Evolutionary conservation across 2,888 invertebrate species (phyloP), one percentile per base, ranked within the genome.

Genomic region (Buathra laborator): DNA sequence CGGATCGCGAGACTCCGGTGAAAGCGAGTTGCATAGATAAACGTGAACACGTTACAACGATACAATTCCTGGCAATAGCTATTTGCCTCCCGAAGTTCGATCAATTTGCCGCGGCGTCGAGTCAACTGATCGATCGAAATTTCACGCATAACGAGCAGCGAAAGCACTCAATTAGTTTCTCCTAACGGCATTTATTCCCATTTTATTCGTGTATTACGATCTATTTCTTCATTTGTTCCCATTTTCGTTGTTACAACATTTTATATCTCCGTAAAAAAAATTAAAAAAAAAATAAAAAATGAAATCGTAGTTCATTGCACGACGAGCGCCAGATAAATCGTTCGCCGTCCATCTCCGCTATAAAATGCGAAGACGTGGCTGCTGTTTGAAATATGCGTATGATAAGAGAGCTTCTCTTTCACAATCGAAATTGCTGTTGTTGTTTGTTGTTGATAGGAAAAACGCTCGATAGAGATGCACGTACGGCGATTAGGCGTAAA

Each of bases 341-440:
- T 62, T 12, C 2, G 56, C 19, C 43, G 19, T 51, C 29, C 71
- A 14, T 43, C 48, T n/a, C 12, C 44, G 72, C 56, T 37, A 24
- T 7, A 43, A 16, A 24, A 24, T n/a, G 19, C 46, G 46, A 59
- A 29, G n/a, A 37, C 48, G 29, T 24, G 32, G 29, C 32, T 32
- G 62, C 9, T n/a, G 59, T 43, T 46, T 66, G 76, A 37, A 51
- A 53, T 56, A 19, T 37, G 51, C 10, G 14, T 46, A 46, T 59
- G 70, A 78, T 78, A 77, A 78, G 44, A 37, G 37, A 10, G 2
- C 62, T 16, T 56, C 14, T 46, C n/a, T 59, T 9, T 29, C 59
- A n/a, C 29, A 78, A 70, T 78, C 70, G 78, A 70, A 46, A 78
- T 12, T 46, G 68, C 44, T 78, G 16, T 43, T 76, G 43, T 76